A percentile compares a stretch with the other conserved stretches of the same genome.
phyloP scores from a whole-genome alignment of 1,140 invertebrate species.

The Ganaspis sp. region DNA sequence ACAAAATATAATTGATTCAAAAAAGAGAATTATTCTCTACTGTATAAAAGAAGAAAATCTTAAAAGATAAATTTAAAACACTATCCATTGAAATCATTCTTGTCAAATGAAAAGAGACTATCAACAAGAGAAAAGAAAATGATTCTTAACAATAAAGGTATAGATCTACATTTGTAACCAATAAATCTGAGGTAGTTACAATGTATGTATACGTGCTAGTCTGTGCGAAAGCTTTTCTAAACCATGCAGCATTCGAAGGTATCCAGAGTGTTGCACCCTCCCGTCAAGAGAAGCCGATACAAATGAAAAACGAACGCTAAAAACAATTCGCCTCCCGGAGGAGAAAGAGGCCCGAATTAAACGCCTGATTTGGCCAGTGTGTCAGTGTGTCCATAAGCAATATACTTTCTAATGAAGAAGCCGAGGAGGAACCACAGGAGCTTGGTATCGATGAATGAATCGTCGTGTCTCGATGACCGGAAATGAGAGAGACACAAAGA shows the following conservation, averaged over 20 bases:
- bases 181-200: conserved; percentile 4
- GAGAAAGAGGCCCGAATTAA: not conserved
- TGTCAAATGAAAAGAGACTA: no score
- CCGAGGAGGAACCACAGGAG: conserved; percentile 36
- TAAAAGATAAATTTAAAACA: no score
- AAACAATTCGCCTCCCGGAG: not conserved
- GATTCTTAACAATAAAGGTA: not conserved
- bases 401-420: conserved; percentile 13
- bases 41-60: no score
- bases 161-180: not conserved
- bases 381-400: conserved; percentile 34
- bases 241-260: conserved; percentile 51
- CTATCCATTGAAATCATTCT: no score
- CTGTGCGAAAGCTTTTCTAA: conserved; percentile 48
- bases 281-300: not conserved
- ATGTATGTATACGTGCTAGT: conserved; percentile 46
- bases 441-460: conserved; percentile 41
- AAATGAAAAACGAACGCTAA: not conserved
- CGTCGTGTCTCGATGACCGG: conserved; percentile 46
- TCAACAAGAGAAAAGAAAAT: not conserved
- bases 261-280: conserved; percentile 37
- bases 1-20: no score
- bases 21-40: no score
- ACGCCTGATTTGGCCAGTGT: conserved; percentile 16
- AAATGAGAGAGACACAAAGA: conserved; percentile 38